phyloP scores from a whole-genome alignment of 2,113 vertebrate genomes.

The Rattus rattus region DNA sequence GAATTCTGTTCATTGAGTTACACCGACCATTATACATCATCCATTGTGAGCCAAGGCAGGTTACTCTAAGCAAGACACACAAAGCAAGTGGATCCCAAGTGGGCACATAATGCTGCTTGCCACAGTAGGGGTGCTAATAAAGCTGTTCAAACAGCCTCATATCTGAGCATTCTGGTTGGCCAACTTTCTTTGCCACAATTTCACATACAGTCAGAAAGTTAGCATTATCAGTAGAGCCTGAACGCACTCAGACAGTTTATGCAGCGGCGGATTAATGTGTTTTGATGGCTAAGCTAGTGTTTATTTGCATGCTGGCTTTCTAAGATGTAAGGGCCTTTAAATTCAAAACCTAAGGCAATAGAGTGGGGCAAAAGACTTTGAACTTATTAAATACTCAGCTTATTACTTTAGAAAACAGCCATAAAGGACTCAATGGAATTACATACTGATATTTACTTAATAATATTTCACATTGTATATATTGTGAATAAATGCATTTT shows the following conservation, averaged over 20 bases:
- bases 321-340: slow-evolving; percentile 45
- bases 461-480: slow-evolving; percentile 14
- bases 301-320: slow-evolving; percentile 59
- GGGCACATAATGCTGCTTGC: neutral
- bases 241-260: neutral
- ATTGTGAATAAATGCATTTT: slow-evolving; percentile 51
- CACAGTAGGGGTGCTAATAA: neutral
- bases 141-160: neutral
- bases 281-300: slow-evolving; percentile 32
- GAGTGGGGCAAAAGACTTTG: slow-evolving; percentile 16
- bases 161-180: neutral
- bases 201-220: neutral
- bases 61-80: neutral
- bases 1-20: neutral
- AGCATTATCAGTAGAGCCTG: neutral
- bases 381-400: slow-evolving; percentile 60
- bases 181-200: neutral
- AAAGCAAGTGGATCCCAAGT: neutral
- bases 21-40: neutral
- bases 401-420: slow-evolving; percentile 64
- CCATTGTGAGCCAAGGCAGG: neutral
- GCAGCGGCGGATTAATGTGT: slow-evolving; percentile 22
- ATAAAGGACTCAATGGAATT: slow-evolving; percentile 33
- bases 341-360: slow-evolving; percentile 36
- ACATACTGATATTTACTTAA: slow-evolving; percentile 62